Evolutionary conservation across 1,140 invertebrate species (phyloP).

Genomic region (Drosophila obscura): DNA sequence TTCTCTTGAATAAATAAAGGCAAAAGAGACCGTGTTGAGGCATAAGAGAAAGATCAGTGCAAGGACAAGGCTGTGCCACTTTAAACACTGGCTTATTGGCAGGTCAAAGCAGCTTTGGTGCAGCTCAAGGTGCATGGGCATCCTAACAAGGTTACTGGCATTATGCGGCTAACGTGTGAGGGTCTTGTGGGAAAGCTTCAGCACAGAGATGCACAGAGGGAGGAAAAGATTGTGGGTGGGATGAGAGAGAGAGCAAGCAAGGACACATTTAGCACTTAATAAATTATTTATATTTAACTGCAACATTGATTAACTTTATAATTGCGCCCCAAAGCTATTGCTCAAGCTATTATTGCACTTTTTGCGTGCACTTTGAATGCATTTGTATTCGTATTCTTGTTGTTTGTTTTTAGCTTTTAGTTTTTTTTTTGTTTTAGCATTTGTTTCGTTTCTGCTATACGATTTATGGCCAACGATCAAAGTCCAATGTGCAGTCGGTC

Average conservation of each 20-base stretch:
- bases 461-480: slow-evolving; percentile 80
- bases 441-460: slow-evolving; percentile 65
- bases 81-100: too few relatives aligned
- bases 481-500: slow-evolving; percentile 78
- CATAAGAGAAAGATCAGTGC: slow-evolving; percentile 5
- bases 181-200: too few relatives aligned
- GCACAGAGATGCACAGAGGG: too few relatives aligned
- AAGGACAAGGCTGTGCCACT: slow-evolving; percentile 7
- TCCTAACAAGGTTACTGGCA: too few relatives aligned
- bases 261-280: slow-evolving; percentile 1
- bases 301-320: slow-evolving; percentile 20
- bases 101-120: too few relatives aligned
- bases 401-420: slow-evolving; percentile 50
- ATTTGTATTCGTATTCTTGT: slow-evolving; percentile 20
- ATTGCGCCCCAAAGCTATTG: slow-evolving; percentile 10
- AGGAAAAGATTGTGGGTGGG: too few relatives aligned
- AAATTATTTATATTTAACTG: background rate
- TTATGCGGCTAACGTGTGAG: too few relatives aligned
- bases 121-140: too few relatives aligned
- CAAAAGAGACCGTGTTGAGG: too few relatives aligned
- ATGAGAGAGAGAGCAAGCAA: background rate
- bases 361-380: slow-evolving; percentile 38
- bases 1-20: background rate
- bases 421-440: slow-evolving; percentile 45
- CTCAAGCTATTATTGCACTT: slow-evolving; percentile 27